These are phyloP conservation scores for Drosophila lacteicornis DNA, from an alignment of 1,140 invertebrate species.

Conservation along the genomic window DNA sequence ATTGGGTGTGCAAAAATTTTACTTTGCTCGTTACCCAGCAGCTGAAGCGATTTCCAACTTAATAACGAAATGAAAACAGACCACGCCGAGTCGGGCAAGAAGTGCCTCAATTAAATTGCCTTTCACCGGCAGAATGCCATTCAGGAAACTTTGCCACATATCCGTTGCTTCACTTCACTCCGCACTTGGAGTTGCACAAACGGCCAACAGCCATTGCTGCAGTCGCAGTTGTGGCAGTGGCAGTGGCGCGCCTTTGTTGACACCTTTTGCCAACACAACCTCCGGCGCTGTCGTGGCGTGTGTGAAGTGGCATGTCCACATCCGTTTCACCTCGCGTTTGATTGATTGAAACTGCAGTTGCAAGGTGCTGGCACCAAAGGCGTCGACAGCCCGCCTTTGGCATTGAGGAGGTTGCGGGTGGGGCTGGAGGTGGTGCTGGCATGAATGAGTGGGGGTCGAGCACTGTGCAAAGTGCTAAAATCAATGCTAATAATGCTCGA, in stretches of 20 bases:
- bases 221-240: conserved; percentile 13
- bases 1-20: conserved; percentile 58
- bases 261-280: conserved; percentile 47
- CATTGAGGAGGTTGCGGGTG: neutral
- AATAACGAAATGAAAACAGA: conserved; percentile 49
- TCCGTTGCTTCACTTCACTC: conserved; percentile 41
- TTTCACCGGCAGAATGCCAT: conserved; percentile 50
- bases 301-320: conserved; percentile 72
- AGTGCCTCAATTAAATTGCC: conserved; percentile 63
- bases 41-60: conserved; percentile 49
- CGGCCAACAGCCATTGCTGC: conserved; percentile 14
- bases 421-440: neutral
- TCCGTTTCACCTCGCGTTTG: conserved; percentile 61
- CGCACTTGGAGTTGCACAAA: conserved; percentile 47
- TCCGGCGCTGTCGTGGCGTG: conserved; percentile 52
- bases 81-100: conserved; percentile 22
- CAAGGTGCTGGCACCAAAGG: conserved; percentile 41
- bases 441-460: neutral
- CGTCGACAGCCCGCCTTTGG: conserved; percentile 43
- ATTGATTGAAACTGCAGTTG: conserved; percentile 75
- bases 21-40: conserved; percentile 9
- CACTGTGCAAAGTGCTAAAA: conserved; percentile 41
- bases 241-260: conserved; percentile 57
- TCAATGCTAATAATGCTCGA: conserved; percentile 54
- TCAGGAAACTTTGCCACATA: conserved; percentile 50